These are phyloP conservation scores for Ischnura elegans DNA, from an alignment of 2,888 invertebrate species.

Conservation along the genomic window DNA sequence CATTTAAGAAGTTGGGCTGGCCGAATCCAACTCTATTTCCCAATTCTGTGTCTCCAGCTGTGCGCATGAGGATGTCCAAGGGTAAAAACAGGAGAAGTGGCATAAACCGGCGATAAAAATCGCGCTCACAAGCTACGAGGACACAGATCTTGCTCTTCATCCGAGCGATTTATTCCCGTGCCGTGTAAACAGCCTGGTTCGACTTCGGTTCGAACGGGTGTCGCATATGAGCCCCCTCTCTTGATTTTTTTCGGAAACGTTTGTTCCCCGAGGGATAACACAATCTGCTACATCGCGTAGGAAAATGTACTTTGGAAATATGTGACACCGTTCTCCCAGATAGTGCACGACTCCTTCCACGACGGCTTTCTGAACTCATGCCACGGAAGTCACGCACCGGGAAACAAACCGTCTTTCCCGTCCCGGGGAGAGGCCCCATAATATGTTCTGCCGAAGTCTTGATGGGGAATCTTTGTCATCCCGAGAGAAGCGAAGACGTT, in stretches of 20 bases:
- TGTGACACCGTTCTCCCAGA: conserved; percentile 18
- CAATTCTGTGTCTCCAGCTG: too few species aligned
- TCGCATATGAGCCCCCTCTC: neutral
- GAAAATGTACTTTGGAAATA: neutral
- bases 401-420: neutral
- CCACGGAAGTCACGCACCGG: neutral
- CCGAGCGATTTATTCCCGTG: neutral
- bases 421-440: neutral
- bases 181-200: neutral
- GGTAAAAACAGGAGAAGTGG: neutral
- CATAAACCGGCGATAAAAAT: neutral
- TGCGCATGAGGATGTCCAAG: neutral
- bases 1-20: too few species aligned
- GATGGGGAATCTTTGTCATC: conserved; percentile 13
- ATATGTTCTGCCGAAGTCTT: neutral
- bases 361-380: neutral
- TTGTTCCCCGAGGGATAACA: neutral
- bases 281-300: conserved; percentile 10
- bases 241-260: neutral
- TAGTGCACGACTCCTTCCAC: neutral
- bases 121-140: neutral
- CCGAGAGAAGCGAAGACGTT: neutral
- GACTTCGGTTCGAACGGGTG: neutral
- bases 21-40: too few species aligned
- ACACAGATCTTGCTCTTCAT: neutral